Evolutionary conservation across 2,888 invertebrate genomes (phyloP).

Genomic region (Tortrix viridana): DNA sequence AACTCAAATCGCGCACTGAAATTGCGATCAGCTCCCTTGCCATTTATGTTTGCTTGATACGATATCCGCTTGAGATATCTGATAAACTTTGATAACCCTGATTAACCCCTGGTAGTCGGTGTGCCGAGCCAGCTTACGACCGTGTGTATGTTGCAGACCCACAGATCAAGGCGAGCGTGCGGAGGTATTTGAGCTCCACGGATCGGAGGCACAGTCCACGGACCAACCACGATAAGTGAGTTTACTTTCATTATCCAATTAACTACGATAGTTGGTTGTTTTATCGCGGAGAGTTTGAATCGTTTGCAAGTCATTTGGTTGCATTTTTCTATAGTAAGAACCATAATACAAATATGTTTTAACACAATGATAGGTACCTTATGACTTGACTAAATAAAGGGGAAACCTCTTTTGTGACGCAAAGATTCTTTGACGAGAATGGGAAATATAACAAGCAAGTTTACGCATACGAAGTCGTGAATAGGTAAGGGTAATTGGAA

Average conservation of each 20-base stretch:
- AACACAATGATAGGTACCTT: no score
- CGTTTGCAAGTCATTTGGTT: no score
- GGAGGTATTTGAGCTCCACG: conserved; percentile 87
- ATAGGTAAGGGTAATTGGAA: no score
- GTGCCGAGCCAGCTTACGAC: conserved; percentile 42
- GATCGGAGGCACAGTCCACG: conserved; percentile 68
- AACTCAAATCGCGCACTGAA: no score
- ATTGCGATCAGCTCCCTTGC: no score
- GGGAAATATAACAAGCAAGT: no score
- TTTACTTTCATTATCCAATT: conserved; percentile 11
- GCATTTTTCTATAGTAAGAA: no score
- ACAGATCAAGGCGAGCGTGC: conserved; percentile 92
- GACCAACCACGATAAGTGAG: conserved; percentile 77
- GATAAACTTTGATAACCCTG: conserved; percentile 41
- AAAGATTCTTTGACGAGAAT: no score
- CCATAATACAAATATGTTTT: no score
- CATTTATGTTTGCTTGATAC: conserved; percentile 22
- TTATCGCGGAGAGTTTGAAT: neutral
- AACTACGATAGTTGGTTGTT: neutral
- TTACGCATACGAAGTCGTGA: no score
- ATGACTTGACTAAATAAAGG: no score
- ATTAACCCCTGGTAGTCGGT: conserved; percentile 46
- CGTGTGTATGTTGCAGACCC: conserved; percentile 86
- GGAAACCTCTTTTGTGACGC: no score
- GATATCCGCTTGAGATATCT: conserved; percentile 33